These are phyloP conservation scores for Boleophthalmus pectinirostris DNA, from an alignment of 2,113 vertebrate species.

Conservation along the genomic window DNA sequence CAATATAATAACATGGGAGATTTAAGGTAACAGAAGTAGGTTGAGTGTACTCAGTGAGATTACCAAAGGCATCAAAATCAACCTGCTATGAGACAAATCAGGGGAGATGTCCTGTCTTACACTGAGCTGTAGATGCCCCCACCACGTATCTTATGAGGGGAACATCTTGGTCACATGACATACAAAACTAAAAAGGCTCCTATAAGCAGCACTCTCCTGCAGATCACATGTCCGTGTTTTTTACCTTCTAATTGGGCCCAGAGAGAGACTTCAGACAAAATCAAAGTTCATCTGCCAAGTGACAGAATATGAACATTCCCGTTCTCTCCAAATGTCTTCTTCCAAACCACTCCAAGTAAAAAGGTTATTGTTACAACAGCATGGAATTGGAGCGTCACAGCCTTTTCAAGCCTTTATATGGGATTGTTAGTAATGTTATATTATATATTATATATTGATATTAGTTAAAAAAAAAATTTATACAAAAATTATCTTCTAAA, in stretches of 20 bases:
- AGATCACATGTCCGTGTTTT: constrained; percentile 35
- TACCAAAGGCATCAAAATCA: not conserved
- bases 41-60: not conserved
- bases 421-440: not conserved
- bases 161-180: constrained; percentile 36
- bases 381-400: not conserved
- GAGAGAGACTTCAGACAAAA: constrained; percentile 61
- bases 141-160: constrained; percentile 12
- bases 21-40: not conserved
- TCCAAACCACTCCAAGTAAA: constrained; percentile 13
- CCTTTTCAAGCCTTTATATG: not conserved
- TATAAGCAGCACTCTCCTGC: constrained; percentile 15
- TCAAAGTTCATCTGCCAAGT: constrained; percentile 43
- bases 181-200: constrained; percentile 13
- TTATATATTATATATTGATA: too few relatives aligned
- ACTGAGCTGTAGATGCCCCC: not conserved
- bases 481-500: not conserved
- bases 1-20: not conserved
- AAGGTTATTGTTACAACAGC: constrained; percentile 7
- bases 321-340: constrained; percentile 13
- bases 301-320: constrained; percentile 31
- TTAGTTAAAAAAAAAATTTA: too few relatives aligned
- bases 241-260: constrained; percentile 61
- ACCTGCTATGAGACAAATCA: not conserved
- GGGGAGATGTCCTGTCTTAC: not conserved